Evolutionary conservation across 1,140 invertebrate genomes (phyloP), one percentile per base, ranked within the genome.

Genomic region (Drosophila ohnishii): DNA sequence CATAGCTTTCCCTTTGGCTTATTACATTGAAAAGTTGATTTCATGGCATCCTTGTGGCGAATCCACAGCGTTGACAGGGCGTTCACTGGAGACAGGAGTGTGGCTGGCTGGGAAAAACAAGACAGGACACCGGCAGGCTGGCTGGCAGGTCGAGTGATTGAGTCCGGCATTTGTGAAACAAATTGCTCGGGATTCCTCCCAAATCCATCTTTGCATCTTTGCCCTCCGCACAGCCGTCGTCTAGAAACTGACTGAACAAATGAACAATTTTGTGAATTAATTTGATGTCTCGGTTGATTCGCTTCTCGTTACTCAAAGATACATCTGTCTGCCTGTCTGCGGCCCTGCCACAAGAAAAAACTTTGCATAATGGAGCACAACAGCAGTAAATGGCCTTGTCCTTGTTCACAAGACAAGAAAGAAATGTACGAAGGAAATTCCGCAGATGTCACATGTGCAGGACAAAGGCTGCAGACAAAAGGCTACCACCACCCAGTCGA

Each of bases 131-230:
- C 56, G 30, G 34, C 51, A 37, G 34, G 51, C 34, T 22, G 35
- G 2, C 9, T 7, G 16, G 16, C 64, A 40, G 22, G 9, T 44
- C 66, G 55, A 75, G 59, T 82, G 82, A 86, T 81, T 87, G 75
- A 86, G 72, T 70, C 66, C 57, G 77, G 47, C 74, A 81, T 67
- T 86, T 85, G 78, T 58, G 56, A 60, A 66, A 78, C 75, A 82
- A 86, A 85, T 82, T 82, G 83, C 48, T 64, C 50, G 8, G 19
- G 62, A 67, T 81, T 82, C 60, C 40, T 34, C 19, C 44, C 51
- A 78, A 75, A 66, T 74, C 63, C 65, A 45, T 61, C 47, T 39
- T 45, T 64, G 57, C 14, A 45, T 61, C 50, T 39, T 50, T 64
- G 61, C 11, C 53, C 47, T 16, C 13, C 13, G 58, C 45, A 25